Evolutionary conservation across 1,140 invertebrate species (phyloP), one percentile per base, ranked within the genome.

Genomic region (Polypedilum vanderplanki): DNA sequence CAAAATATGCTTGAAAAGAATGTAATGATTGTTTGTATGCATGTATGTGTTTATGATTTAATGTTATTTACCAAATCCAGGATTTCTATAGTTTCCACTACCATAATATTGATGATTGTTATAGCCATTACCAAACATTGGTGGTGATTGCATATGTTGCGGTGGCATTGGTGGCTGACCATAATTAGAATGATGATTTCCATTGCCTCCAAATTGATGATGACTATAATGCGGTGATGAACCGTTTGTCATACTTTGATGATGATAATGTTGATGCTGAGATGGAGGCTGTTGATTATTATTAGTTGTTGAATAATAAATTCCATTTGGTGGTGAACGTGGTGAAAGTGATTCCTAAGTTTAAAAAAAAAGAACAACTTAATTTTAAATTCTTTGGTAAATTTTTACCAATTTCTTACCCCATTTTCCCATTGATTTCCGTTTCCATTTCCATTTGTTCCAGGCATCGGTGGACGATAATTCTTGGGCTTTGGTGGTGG

Each of bases 401-500:
- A 65, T 9, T 17, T 15, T 5, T 4, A n/a, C 4, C 18, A 74
- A 17, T 10, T 10, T n/a, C 81, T 80, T 79, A 82, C 81, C 46
- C 79, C 80, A 79, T 81, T 83, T 65, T 83, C 81, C 80, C 80
- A 81, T 41, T 76, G 74, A 64, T 77, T 78, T 75, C 80, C 81
- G 41, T 77, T 77, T 75, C 77, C 79, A 40, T 33, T 65, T 40
- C 78, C 77, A 33, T 33, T 33, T n/a, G n/a, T n/a, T 67, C 80
- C 80, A 73, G 81, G 81, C 15, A 82, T 77, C 0, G 92, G 91
- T 40, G 92, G 92, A 17, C 92, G 88, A 80, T 95, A 95, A 82
- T 94, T 94, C 80, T 94, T 94, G 41, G 94, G 94, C 81, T 96
- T 96, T 0, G 94, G 94, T 22, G 94, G 94, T 22, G 94, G 94